A percentile compares a stretch with the other conserved stretches of the same genome.
phyloP scores from a whole-genome alignment of 2,113 vertebrate genomes.

The Hippolais icterina region DNA sequence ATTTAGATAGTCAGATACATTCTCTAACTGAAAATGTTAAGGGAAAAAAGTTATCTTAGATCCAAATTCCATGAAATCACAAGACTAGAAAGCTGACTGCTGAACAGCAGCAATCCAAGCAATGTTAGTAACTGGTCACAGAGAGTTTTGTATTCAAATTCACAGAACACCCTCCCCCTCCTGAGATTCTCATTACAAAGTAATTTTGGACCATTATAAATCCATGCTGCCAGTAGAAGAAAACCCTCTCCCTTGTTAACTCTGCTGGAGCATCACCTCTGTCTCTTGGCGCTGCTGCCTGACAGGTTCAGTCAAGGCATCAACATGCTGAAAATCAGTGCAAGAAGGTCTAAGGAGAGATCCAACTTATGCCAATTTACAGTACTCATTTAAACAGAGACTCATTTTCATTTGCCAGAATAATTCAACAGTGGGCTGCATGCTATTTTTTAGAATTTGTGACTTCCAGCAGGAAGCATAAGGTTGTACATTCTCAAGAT shows the following conservation, averaged over 20 bases:
- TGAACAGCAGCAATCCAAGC: not conserved
- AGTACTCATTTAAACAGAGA: not conserved
- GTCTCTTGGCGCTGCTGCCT: accelerated
- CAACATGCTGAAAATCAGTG: not conserved
- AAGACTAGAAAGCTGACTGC: not conserved
- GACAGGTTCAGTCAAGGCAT: not conserved
- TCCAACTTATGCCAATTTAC: not conserved
- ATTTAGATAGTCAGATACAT: not conserved
- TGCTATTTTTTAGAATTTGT: not conserved
- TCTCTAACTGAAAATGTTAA: not conserved
- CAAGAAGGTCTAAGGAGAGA: not conserved
- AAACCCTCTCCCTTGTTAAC: not conserved
- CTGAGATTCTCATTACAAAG: not conserved
- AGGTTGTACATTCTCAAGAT: not conserved
- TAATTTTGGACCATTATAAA: not conserved
- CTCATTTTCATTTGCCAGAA: not conserved
- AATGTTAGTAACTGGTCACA: not conserved
- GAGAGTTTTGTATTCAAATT: not conserved
- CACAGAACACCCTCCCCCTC: not conserved
- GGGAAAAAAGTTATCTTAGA: not conserved
- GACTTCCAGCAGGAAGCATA: not conserved
- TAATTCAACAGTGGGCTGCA: not conserved
- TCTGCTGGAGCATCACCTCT: not conserved
- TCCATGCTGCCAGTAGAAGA: not conserved
- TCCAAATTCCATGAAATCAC: not conserved